A percentile compares a stretch with the other conserved stretches of the same genome.
Conservation (phyloP, 1,140 invertebrate genomes). For the Piezodorus guildinii region DNA sequence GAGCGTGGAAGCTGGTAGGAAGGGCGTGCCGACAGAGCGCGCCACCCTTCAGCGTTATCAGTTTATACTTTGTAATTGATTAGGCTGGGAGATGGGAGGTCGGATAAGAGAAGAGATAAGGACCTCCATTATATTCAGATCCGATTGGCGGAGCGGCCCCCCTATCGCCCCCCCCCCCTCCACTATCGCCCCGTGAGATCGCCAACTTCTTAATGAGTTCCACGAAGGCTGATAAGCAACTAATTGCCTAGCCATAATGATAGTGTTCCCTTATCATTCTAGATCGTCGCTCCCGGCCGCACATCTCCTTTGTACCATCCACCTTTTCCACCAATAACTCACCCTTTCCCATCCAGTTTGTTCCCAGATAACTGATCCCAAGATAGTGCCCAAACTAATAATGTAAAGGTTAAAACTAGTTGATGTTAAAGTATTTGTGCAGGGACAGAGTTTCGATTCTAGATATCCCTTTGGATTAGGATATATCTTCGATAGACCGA, state of each 20-base stretch:
- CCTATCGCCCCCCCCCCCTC: slow-evolving; percentile 10
- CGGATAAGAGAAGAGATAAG: not conserved
- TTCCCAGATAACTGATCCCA: too few species aligned
- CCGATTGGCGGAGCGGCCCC: slow-evolving; percentile 13
- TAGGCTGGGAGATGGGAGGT: not conserved
- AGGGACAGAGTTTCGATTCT: too few species aligned
- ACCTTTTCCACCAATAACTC: too few species aligned
- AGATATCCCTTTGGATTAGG: too few species aligned
- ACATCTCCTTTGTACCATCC: not conserved
- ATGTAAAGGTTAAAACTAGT: too few species aligned
- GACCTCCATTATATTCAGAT: slow-evolving; percentile 26
- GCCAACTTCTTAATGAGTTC: slow-evolving; percentile 28
- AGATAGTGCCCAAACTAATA: too few species aligned
- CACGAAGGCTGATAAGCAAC: slow-evolving; percentile 25
- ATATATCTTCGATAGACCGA: too few species aligned
- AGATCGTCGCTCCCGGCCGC: slow-evolving; percentile 6
- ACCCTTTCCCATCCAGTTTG: too few species aligned
- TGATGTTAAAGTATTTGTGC: too few species aligned
- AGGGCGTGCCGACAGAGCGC: too few species aligned
- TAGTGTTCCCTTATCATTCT: slow-evolving; percentile 9
- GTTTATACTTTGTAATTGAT: slow-evolving; percentile 16
- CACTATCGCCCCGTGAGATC: slow-evolving; percentile 19
- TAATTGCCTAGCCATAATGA: slow-evolving; percentile 24
- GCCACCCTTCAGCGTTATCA: not conserved
- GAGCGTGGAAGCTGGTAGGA: too few species aligned